phyloP scores from a whole-genome alignment of 2,797 vertebrate genomes.

The Taenioides sp. region DNA sequence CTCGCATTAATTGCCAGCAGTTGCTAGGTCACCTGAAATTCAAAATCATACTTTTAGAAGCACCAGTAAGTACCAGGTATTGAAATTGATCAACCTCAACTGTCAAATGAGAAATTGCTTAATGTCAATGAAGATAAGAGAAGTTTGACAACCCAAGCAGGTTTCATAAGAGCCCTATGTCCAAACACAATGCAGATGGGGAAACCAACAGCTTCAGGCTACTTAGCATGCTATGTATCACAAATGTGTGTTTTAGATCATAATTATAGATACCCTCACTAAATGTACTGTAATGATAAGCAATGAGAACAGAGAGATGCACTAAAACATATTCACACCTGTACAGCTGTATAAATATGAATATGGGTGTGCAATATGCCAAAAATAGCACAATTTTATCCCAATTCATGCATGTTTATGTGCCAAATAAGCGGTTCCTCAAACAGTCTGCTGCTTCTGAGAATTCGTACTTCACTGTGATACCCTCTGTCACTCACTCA shows the following conservation, averaged over 20 bases:
- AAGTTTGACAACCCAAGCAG: constrained; percentile 41
- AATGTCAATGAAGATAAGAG: constrained; percentile 30
- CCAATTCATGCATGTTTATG: too few relatives aligned
- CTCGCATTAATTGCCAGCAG: not conserved
- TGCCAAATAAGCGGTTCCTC: too few relatives aligned
- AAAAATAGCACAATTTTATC: too few relatives aligned
- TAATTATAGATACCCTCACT: constrained; percentile 11
- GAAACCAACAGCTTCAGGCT: not conserved
- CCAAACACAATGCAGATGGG: constrained; percentile 31
- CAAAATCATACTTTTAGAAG: not conserved
- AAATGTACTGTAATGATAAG: not conserved
- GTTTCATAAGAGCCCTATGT: constrained; percentile 50
- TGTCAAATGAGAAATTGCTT: constrained; percentile 22
- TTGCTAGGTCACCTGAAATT: not conserved
- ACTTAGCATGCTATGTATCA: not conserved
- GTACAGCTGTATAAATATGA: not conserved
- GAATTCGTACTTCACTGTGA: too few relatives aligned
- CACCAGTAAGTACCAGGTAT: not conserved
- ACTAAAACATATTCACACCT: constrained; percentile 10
- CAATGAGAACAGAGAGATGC: not conserved
- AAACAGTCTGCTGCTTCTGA: too few relatives aligned
- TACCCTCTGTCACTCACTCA: too few relatives aligned
- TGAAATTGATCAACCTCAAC: not conserved
- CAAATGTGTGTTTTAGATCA: constrained; percentile 4
- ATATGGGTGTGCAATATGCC: too few relatives aligned